A percentile compares a stretch with the other conserved stretches of the same genome.
Evolutionary conservation across 2,113 vertebrate genomes (phyloP).

Genomic region (Anser brachyrhynchus): DNA sequence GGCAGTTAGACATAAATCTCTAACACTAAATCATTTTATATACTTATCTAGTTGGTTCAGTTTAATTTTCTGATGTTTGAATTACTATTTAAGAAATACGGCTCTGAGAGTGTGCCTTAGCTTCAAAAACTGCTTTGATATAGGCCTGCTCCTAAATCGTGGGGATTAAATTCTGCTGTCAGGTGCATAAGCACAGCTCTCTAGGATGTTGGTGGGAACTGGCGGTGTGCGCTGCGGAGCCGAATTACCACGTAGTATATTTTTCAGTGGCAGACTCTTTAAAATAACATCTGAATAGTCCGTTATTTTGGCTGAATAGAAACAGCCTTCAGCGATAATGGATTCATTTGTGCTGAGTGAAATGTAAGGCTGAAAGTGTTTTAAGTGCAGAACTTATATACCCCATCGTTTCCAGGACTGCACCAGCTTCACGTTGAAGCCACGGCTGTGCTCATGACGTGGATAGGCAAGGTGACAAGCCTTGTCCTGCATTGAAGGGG

Average conservation of each 20-base stretch:
- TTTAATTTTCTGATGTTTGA: not conserved
- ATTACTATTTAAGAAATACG: not conserved
- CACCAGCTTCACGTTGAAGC: not conserved
- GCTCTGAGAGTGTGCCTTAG: not conserved
- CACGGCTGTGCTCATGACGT: not conserved
- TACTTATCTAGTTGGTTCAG: not conserved
- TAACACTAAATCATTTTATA: constrained; percentile 2
- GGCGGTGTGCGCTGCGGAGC: not conserved
- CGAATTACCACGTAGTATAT: not conserved
- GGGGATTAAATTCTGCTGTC: not conserved
- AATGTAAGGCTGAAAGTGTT: not conserved
- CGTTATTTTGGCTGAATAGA: not conserved
- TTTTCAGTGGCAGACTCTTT: not conserved
- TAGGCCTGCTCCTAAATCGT: not conserved
- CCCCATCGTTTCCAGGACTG: not conserved
- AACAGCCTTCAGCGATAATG: not conserved
- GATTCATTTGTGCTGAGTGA: not conserved
- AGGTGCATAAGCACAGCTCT: not conserved
- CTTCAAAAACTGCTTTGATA: not conserved
- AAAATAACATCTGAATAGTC: not conserved
- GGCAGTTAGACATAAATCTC: not conserved
- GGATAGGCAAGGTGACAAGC: not conserved
- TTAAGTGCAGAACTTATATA: not conserved
- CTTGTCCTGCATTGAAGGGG: not conserved
- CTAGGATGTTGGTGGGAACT: not conserved